phyloP scores from a whole-genome alignment of 1,140 invertebrate genomes.

The Tetragonula clypearis region DNA sequence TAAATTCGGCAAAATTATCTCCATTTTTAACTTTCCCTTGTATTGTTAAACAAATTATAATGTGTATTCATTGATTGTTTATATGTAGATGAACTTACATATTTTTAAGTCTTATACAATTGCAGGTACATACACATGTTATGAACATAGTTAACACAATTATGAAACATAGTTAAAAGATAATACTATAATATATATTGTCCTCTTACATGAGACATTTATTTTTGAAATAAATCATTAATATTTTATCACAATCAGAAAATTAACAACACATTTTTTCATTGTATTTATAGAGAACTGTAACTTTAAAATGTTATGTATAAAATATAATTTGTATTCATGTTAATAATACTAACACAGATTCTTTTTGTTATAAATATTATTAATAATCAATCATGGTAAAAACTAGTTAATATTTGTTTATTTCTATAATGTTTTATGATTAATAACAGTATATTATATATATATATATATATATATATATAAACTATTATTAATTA shows the following conservation, averaged over 20 bases:
- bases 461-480: background rate
- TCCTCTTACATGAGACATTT: background rate
- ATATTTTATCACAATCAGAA: background rate
- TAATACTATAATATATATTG: background rate
- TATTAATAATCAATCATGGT: slow-evolving; percentile 7
- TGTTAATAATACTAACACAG: slow-evolving; percentile 4
- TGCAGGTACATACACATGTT: slow-evolving; percentile 22
- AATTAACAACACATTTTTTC: background rate
- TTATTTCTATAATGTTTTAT: background rate
- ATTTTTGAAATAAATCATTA: background rate
- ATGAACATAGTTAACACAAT: too few relatives aligned
- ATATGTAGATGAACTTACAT: slow-evolving; percentile 31
- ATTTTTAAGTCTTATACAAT: slow-evolving; percentile 21
- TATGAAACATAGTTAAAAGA: background rate
- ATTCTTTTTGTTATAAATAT: background rate
- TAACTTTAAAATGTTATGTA: background rate
- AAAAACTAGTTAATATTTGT: slow-evolving; percentile 1
- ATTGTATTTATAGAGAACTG: background rate
- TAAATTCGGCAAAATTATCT: slow-evolving; percentile 10
- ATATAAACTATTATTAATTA: too few relatives aligned
- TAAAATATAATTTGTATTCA: background rate
- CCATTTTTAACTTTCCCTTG: slow-evolving; percentile 9
- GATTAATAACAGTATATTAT: background rate
- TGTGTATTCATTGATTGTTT: slow-evolving; percentile 12
- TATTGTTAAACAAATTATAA: slow-evolving; percentile 11